Evolutionary conservation across 2,113 vertebrate species (phyloP).

Genomic region (Vanacampus margaritifer): DNA sequence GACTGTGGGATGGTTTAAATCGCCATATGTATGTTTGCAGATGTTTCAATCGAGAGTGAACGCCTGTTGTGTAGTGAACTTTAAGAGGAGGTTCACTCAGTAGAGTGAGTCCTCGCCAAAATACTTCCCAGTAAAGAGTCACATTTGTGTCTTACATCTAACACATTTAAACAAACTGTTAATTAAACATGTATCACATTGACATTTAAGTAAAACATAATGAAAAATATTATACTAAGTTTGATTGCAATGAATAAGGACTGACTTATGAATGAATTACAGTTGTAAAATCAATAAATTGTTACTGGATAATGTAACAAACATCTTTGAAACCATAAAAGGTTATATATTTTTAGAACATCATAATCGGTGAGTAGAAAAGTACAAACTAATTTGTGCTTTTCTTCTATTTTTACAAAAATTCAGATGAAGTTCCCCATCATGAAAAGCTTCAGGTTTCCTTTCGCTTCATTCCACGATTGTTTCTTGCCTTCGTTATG

Average conservation of each 20-base stretch:
- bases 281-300: neutral
- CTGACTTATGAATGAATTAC: neutral
- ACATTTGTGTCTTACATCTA: neutral
- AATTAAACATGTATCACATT: neutral
- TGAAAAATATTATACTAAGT: neutral
- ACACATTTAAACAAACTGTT: neutral
- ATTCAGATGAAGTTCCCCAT: neutral
- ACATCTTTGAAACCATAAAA: neutral
- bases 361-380: neutral
- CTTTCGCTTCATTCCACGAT: neutral
- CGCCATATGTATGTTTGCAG: slow-evolving; percentile 41
- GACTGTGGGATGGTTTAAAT: slow-evolving; percentile 45
- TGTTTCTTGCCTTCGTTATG: slow-evolving; percentile 41
- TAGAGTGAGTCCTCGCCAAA: neutral
- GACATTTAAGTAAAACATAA: neutral
- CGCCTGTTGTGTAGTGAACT: slow-evolving; percentile 44
- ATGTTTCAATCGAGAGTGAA: slow-evolving; percentile 44
- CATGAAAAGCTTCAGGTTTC: neutral
- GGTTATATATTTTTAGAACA: neutral
- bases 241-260: neutral
- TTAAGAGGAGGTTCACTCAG: slow-evolving; percentile 27
- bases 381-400: neutral
- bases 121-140: neutral
- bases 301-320: neutral
- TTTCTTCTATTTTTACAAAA: neutral